Evolutionary conservation across 2,113 vertebrate species (phyloP).

Genomic region (Mystacornis crossleyi): DNA sequence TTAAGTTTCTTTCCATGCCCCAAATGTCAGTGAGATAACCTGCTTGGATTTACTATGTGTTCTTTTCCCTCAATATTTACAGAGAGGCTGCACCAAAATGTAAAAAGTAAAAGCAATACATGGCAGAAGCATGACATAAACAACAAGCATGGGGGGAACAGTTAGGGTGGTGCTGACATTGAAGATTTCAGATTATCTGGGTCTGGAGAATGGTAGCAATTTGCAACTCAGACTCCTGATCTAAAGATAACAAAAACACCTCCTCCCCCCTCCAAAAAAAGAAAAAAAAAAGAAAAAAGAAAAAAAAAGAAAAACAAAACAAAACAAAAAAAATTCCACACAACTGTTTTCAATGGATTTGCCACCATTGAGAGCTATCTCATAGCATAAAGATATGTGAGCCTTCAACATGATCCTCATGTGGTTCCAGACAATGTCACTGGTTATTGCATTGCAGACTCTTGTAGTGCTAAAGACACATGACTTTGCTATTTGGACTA

Average conservation of each 20-base stretch:
- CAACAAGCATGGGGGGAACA: neutral
- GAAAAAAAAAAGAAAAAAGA: no score
- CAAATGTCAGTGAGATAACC: neutral
- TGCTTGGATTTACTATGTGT: neutral
- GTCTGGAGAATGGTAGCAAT: neutral
- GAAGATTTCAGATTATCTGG: neutral
- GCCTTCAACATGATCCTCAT: rapidly evolving
- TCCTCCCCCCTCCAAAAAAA: no score
- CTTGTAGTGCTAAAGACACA: neutral
- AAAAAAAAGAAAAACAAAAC: no score
- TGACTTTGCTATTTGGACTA: neutral
- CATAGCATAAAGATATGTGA: neutral
- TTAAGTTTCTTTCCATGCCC: neutral
- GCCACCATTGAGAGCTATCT: neutral
- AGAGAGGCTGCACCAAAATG: neutral
- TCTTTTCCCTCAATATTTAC: neutral
- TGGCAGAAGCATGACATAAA: neutral
- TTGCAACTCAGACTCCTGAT: neutral
- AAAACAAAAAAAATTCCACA: neutral
- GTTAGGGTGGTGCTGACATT: neutral
- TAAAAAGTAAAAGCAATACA: neutral
- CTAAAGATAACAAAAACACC: neutral
- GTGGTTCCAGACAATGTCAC: neutral
- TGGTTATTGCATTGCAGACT: neutral
- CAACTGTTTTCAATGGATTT: neutral